Evolutionary conservation across 2,797 vertebrate genomes (phyloP).

Genomic region (Brachyalestes nurse): DNA sequence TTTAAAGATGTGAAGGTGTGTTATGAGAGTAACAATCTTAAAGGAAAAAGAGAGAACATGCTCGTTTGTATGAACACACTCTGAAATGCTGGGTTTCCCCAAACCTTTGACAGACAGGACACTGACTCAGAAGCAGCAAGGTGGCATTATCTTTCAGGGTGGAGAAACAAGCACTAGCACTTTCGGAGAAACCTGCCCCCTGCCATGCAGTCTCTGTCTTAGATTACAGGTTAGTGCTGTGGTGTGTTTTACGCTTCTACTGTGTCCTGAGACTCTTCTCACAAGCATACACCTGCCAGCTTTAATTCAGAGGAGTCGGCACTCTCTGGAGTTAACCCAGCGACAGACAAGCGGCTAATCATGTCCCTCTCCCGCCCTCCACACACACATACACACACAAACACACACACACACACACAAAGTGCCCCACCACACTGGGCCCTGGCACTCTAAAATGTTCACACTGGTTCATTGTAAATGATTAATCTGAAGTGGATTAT

Average conservation of each 20-base stretch:
- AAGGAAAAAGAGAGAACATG: not conserved
- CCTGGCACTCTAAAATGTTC: slow-evolving; percentile 24
- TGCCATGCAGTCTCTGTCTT: not conserved
- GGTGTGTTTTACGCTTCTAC: not conserved
- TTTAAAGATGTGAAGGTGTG: too few species aligned
- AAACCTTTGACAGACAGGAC: not conserved
- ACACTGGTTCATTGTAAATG: slow-evolving; percentile 57
- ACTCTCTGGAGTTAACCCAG: not conserved
- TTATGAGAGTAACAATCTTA: not conserved
- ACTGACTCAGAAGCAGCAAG: not conserved
- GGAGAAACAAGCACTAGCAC: not conserved
- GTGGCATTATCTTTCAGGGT: slow-evolving; percentile 1
- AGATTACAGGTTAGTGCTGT: slow-evolving; percentile 22
- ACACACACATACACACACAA: not conserved
- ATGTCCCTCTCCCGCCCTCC: not conserved
- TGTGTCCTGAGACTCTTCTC: slow-evolving; percentile 5
- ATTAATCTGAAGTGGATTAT: slow-evolving; percentile 54
- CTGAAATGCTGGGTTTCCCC: not conserved
- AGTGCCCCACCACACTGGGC: slow-evolving; percentile 1
- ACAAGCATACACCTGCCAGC: not conserved
- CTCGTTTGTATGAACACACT: not conserved
- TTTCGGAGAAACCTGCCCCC: not conserved
- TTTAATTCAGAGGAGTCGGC: not conserved
- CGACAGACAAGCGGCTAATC: slow-evolving; percentile 8
- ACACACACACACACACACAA: not conserved